Percentiles rank a stretch among this genome's conserved stretches.
Evolutionary conservation across 1,140 invertebrate genomes (phyloP).

Genomic region (Arctopsyche grandis): DNA sequence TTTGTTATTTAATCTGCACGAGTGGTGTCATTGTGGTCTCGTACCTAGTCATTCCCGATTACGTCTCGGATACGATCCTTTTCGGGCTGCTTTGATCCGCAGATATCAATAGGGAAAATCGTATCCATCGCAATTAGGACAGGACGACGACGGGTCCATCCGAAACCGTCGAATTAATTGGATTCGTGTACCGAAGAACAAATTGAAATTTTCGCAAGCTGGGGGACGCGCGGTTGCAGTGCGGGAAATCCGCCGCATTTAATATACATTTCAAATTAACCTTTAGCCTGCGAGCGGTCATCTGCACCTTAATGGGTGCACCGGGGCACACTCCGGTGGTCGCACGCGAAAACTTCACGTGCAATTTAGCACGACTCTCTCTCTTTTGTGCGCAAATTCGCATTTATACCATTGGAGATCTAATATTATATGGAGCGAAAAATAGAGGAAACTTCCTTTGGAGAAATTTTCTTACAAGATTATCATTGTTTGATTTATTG

Average conservation of each 20-base stretch:
- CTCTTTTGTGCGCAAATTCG: neutral
- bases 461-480: too few species aligned
- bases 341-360: constrained; percentile 17
- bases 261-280: constrained; percentile 46
- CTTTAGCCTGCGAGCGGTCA: constrained; percentile 25
- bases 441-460: neutral
- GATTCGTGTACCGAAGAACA: neutral
- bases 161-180: neutral
- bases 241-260: neutral
- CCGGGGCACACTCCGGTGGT: neutral
- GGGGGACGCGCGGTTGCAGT: too few species aligned
- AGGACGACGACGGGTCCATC: neutral
- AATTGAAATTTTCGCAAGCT: neutral
- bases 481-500: too few species aligned
- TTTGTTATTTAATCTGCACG: constrained; percentile 48
- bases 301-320: constrained; percentile 25
- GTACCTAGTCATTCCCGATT: constrained; percentile 11
- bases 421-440: constrained; percentile 8
- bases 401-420: neutral
- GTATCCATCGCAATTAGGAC: neutral
- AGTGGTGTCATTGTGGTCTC: constrained; percentile 42
- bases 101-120: neutral
- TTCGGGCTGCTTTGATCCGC: neutral
- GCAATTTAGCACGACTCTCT: constrained; percentile 23
- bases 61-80: neutral